A percentile compares a stretch with the other conserved stretches of the same genome.
Conservation (phyloP, 2,113 vertebrate genomes). For the Archilochus colubris region DNA sequence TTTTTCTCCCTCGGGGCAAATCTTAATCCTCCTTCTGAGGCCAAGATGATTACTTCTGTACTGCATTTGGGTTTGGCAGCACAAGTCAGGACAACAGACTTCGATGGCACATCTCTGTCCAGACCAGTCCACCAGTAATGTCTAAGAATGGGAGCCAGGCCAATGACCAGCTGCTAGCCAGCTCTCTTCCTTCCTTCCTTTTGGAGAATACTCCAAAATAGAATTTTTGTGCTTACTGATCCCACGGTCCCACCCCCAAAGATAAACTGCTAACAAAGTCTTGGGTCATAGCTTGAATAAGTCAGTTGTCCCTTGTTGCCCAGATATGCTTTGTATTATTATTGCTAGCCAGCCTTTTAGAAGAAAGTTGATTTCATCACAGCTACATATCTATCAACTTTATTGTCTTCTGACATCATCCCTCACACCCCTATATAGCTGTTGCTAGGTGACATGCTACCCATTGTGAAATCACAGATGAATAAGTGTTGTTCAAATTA, state of each 20-base stretch:
- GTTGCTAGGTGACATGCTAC: background rate
- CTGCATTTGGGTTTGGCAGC: background rate
- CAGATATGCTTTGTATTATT: background rate
- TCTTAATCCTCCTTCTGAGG: background rate
- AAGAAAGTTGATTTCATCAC: slow-evolving; percentile 4
- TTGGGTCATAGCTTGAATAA: background rate
- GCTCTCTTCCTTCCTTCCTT: background rate
- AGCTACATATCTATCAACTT: slow-evolving; percentile 15
- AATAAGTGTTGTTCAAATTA: background rate
- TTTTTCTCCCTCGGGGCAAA: background rate
- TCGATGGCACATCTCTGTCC: background rate
- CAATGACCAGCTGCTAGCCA: background rate
- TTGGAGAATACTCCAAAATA: background rate
- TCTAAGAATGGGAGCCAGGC: background rate
- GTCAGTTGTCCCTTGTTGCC: background rate
- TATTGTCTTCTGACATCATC: background rate
- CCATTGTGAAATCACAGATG: background rate
- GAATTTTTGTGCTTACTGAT: background rate
- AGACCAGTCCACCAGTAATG: background rate
- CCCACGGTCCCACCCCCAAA: fast-evolving
- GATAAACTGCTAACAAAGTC: background rate
- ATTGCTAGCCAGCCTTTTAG: background rate
- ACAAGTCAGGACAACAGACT: background rate
- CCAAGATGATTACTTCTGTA: background rate
- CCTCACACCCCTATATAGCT: background rate